Evolutionary conservation across 2,888 invertebrate species (phyloP).

Genomic region (Cataglyphis rosenhaueri): DNA sequence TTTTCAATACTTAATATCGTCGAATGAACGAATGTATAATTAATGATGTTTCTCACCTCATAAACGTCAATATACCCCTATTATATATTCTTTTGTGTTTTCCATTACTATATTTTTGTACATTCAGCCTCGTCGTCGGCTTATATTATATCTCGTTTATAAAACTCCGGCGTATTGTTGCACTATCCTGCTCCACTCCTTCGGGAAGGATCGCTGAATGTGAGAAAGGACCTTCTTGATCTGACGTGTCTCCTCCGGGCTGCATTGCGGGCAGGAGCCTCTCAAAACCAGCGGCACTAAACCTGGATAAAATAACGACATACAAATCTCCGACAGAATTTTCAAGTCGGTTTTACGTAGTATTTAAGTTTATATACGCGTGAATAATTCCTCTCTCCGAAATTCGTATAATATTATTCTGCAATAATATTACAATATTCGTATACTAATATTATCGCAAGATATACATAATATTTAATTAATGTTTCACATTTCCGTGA

Average conservation of each 20-base stretch:
- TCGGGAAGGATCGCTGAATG: constrained; percentile 91
- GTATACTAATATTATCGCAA: constrained; percentile 22
- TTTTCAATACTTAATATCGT: constrained; percentile 13
- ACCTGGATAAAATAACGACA: constrained; percentile 86
- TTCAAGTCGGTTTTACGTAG: constrained; percentile 61
- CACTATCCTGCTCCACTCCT: constrained; percentile 91
- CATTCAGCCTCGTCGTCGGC: constrained; percentile 40
- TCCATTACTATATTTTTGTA: constrained; percentile 1
- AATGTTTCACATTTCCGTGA: constrained; percentile 36
- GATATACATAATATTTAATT: constrained; percentile 34
- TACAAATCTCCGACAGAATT: constrained; percentile 58
- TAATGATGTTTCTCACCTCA: neutral
- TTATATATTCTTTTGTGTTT: constrained; percentile 4
- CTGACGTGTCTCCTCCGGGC: constrained; percentile 90
- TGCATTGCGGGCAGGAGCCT: constrained; percentile 91
- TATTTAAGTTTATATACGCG: constrained; percentile 58
- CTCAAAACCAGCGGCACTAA: constrained; percentile 91
- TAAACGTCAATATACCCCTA: neutral
- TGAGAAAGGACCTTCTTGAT: constrained; percentile 91
- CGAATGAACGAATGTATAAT: constrained; percentile 15
- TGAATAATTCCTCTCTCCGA: constrained; percentile 25
- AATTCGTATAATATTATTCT: constrained; percentile 37
- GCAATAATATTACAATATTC: neutral
- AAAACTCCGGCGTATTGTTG: constrained; percentile 88
- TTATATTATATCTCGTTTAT: constrained; percentile 59